These are phyloP conservation scores for Chlorodrepanis virens DNA, from an alignment of 2,113 vertebrate species.

Conservation along the genomic window DNA sequence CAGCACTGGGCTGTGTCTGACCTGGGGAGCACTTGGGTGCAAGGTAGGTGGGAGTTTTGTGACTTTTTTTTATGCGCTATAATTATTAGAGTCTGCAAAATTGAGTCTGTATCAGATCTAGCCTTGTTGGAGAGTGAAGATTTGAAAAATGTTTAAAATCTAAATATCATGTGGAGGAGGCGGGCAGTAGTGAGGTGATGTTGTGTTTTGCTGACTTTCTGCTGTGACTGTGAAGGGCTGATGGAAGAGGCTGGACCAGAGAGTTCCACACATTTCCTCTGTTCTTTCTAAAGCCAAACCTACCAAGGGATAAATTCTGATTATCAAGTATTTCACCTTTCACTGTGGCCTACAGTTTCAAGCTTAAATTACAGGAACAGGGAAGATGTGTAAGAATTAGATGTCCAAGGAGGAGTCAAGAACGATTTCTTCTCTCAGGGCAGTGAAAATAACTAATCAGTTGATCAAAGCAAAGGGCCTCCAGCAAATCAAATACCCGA, in stretches of 20 bases:
- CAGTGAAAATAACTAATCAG: conserved; percentile 1
- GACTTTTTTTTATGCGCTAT: accelerated
- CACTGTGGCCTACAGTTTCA: not conserved
- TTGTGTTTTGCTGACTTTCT: not conserved
- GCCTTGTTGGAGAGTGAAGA: not conserved
- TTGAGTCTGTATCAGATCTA: not conserved
- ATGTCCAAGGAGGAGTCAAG: not conserved
- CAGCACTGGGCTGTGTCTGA: accelerated
- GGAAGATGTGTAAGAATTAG: not conserved
- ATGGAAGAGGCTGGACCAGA: not conserved
- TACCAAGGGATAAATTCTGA: not conserved
- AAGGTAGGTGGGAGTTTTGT: not conserved
- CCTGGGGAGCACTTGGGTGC: accelerated
- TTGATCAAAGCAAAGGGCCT: not conserved
- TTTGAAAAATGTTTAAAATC: not conserved
- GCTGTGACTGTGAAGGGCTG: not conserved
- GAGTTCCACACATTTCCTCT: not conserved
- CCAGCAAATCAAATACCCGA: conserved; percentile 15
- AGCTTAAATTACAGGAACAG: not conserved
- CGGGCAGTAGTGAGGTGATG: not conserved
- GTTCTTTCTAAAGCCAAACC: not conserved
- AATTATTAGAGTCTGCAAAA: accelerated
- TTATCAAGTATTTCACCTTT: not conserved
- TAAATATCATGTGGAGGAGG: accelerated
- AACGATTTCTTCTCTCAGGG: not conserved